Conservation (phyloP, 2,888 invertebrate species). For the Eupithecia vulgata region DNA sequence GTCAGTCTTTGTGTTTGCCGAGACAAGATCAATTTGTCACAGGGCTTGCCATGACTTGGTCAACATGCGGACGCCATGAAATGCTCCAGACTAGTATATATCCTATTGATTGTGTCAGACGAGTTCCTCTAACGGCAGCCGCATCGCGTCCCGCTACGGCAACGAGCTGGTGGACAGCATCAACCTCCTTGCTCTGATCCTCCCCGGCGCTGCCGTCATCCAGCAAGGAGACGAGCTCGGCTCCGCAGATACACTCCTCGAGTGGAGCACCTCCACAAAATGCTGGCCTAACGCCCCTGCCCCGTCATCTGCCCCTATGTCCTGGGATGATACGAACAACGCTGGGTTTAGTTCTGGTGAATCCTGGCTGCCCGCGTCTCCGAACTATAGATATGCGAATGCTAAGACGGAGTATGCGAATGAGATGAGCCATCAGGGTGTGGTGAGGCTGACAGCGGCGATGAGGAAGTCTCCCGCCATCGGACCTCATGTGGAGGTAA, state of each 20-base stretch:
- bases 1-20: too few relatives aligned
- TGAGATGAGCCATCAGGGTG: conserved; percentile 77
- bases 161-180: conserved; percentile 86
- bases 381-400: conserved; percentile 86
- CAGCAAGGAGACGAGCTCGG: conserved; percentile 93
- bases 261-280: conserved; percentile 72
- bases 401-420: conserved; percentile 82
- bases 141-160: conserved; percentile 86
- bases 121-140: conserved; percentile 57
- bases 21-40: too few relatives aligned
- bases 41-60: too few relatives aligned
- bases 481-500: conserved; percentile 74
- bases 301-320: conserved; percentile 68
- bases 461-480: conserved; percentile 75
- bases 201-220: conserved; percentile 90
- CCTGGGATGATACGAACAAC: conserved; percentile 78
- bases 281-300: conserved; percentile 74
- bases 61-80: not conserved
- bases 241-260: conserved; percentile 80
- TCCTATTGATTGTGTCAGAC: conserved; percentile 59
- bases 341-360: conserved; percentile 80
- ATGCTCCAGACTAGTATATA: not conserved
- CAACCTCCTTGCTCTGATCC: conserved; percentile 86
- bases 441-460: conserved; percentile 67
- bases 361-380: conserved; percentile 88